Base-by-base conservation (phyloP, 2,888 invertebrate species). In the Hydrotaea cyrtoneurina region DNA sequence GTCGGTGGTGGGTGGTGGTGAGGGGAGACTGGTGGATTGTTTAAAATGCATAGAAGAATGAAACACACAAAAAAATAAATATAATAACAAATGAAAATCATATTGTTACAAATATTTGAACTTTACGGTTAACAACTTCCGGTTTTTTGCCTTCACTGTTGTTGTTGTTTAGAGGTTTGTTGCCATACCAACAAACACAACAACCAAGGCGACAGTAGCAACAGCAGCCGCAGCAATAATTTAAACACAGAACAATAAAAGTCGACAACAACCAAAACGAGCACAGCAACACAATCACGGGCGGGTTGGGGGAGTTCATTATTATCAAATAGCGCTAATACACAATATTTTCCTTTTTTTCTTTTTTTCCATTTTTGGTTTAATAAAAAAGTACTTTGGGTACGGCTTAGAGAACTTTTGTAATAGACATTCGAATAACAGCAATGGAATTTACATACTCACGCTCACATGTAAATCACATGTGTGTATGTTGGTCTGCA, bases 121-220 rank as follows among this genome's bases (percentile, higher is more conserved):
- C 73, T 79, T 77, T 85, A 85, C 80, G 85, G 77, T 82, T 82
- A 85, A 85, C 85, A 85, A 79, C 82, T 80, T 85, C 85, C 85
- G 85, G 69, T 83, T 53, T 31, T 62, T 39, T 78, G 62, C 66
- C 15, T 66, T 36, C 17, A n/a, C n/a, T n/a, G 31, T 13, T n/a
- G 17, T 36, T 66, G 66, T 3, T 62, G n/a, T 62, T 62, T 31
- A 31, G 1, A 62, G 43, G 46, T 21, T 62, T 46, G 69, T 69
- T 69, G 21, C 69, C 69, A 15, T 15, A 55, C 39, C 46, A 75
- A 78, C 62, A 39, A 2, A 74, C 62, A 69, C 43, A 78, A 74
- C 59, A 74, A 57, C 26, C 31, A 4, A 31, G 43, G 7, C 43
- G 15, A 10, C 53, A 53, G 53, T 17, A 15, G 7, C 43, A 10